These are phyloP conservation scores for Monochamus alternatus DNA, from an alignment of 2,888 invertebrate species.

Conservation along the genomic window DNA sequence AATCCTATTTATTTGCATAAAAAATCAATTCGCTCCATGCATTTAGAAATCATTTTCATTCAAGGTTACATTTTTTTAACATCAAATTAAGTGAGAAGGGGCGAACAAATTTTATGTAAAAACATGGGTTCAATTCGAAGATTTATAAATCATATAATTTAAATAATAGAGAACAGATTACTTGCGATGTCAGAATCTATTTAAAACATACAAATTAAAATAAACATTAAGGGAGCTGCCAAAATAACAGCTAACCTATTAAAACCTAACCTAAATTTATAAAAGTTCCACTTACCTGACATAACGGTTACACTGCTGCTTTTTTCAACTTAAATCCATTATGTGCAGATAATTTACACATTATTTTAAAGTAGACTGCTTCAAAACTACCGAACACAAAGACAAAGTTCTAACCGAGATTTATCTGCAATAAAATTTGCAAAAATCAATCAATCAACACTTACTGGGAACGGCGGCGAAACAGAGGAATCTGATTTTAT, in stretches of 20 bases:
- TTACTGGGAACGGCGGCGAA: constrained; percentile 1
- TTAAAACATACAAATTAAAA: constrained; percentile 35
- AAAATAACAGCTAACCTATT: constrained; percentile 33
- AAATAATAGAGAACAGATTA: constrained; percentile 26
- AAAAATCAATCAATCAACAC: constrained; percentile 45
- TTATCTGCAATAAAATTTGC: constrained; percentile 42
- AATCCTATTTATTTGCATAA: not conserved
- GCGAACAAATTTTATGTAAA: not conserved
- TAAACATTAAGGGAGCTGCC: constrained; percentile 35
- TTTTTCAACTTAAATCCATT: constrained; percentile 30
- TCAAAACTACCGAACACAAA: constrained; percentile 28
- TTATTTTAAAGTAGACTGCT: constrained; percentile 15
- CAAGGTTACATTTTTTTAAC: constrained; percentile 7
- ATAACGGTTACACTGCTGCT: constrained; percentile 27
- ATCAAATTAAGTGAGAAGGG: not conserved
- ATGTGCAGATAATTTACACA: constrained; percentile 7
- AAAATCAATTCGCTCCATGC: not conserved
- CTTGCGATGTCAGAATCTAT: constrained; percentile 35
- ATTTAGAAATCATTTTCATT: not conserved
- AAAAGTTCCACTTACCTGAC: constrained; percentile 48
- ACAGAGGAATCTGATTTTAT: constrained; percentile 10
- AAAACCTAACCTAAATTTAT: constrained; percentile 49
- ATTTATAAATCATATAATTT: constrained; percentile 4
- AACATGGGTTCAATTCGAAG: not conserved
- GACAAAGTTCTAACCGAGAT: constrained; percentile 35